Evolutionary conservation across 2,797 vertebrate genomes (phyloP).

Genomic region (Fringilla coelebs): DNA sequence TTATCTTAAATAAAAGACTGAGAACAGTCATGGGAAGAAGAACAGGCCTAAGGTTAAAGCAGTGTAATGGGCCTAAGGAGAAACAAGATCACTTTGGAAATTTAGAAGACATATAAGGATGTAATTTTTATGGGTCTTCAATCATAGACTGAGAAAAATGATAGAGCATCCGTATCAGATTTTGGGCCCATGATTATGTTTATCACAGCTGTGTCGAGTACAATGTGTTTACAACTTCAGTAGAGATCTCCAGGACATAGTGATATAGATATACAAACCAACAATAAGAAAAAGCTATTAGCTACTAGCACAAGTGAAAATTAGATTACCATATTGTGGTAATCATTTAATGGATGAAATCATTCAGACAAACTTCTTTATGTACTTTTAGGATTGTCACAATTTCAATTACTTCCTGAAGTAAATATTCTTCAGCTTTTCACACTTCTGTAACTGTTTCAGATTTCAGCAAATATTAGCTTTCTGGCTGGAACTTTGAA

Average conservation of each 20-base stretch:
- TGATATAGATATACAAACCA: background rate
- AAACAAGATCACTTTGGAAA: background rate
- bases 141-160: background rate
- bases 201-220: background rate
- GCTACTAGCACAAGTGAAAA: background rate
- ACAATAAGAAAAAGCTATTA: background rate
- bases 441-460: background rate
- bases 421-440: background rate
- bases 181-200: background rate
- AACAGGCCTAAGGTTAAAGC: background rate
- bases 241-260: background rate
- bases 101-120: background rate
- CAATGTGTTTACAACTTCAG: background rate
- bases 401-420: background rate
- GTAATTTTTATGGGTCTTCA: background rate
- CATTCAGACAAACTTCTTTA: background rate
- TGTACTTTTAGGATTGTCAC: background rate
- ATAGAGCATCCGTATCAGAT: background rate
- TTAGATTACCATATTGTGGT: fast-evolving
- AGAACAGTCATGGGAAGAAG: background rate
- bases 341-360: background rate
- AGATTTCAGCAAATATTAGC: background rate
- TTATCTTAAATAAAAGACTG: background rate
- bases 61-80: background rate
- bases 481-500: background rate